These are phyloP conservation scores for Falco cherrug DNA, from an alignment of 2,797 vertebrate species.

Conservation along the genomic window DNA sequence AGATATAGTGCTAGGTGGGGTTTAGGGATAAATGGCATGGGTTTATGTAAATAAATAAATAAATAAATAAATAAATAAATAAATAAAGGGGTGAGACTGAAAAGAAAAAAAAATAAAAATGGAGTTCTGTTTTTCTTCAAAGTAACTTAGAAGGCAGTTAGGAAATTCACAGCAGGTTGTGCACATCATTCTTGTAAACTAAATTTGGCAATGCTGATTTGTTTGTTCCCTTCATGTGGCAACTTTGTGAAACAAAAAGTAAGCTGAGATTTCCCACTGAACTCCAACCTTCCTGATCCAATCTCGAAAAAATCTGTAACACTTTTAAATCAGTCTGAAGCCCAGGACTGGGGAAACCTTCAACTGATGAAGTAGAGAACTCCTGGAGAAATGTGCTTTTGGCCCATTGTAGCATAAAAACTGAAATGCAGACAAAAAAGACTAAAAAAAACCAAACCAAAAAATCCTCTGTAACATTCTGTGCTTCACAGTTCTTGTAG, in stretches of 20 bases:
- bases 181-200: not conserved
- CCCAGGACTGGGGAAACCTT: not conserved
- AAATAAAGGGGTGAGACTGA: not conserved
- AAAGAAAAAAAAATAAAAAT: too few species aligned
- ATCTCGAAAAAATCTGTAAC: not conserved
- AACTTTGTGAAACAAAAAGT: not conserved
- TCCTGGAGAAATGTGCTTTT: not conserved
- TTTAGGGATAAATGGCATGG: not conserved
- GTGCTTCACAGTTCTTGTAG: not conserved
- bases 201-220: rapidly evolving
- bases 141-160: not conserved
- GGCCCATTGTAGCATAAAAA: not conserved
- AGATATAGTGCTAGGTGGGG: not conserved
- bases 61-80: not conserved
- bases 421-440: not conserved
- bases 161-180: not conserved
- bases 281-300: not conserved
- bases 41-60: not conserved
- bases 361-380: rapidly evolving
- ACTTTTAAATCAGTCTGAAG: not conserved
- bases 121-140: not conserved
- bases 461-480: not conserved
- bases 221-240: not conserved
- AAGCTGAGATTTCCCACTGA: not conserved
- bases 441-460: too few species aligned